A percentile compares a stretch with the other conserved stretches of the same genome.
phyloP scores from a whole-genome alignment of 2,113 vertebrate species.

The Tursiops truncatus region DNA sequence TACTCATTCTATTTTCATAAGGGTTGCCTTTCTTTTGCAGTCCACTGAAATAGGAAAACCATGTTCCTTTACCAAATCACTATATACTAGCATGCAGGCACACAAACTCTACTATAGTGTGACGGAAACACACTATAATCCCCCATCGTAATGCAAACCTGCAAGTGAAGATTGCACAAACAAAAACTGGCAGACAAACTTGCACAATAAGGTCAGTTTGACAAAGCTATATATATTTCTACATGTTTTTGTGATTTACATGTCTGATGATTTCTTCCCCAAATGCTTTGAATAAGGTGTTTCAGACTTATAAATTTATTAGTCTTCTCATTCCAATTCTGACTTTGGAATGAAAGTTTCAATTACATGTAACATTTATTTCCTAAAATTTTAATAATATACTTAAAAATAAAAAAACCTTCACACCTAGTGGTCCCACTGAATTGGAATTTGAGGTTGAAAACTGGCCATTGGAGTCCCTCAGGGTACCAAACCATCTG shows the following conservation, averaged over 20 bases:
- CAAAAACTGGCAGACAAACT: background rate
- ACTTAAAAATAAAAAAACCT: background rate
- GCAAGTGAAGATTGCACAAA: background rate
- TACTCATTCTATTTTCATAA: background rate
- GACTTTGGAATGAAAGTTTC: background rate
- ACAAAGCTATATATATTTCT: slow-evolving; percentile 20
- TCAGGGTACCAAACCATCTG: background rate
- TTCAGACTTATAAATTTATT: background rate
- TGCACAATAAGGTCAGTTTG: slow-evolving; percentile 54
- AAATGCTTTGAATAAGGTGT: background rate
- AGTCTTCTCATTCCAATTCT: background rate
- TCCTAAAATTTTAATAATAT: background rate
- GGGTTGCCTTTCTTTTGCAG: background rate
- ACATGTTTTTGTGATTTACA: background rate
- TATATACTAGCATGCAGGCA: background rate
- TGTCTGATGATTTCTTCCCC: background rate
- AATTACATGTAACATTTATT: background rate
- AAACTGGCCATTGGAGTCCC: background rate
- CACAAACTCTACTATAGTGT: background rate
- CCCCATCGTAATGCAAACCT: background rate
- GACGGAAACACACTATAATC: fast-evolving
- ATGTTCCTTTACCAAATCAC: fast-evolving
- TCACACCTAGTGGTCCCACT: background rate
- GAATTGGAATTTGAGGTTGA: background rate
- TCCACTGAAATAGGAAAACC: background rate